These are phyloP conservation scores for Alloplasta piceator DNA, from an alignment of 2,888 invertebrate genomes.

Conservation along the genomic window DNA sequence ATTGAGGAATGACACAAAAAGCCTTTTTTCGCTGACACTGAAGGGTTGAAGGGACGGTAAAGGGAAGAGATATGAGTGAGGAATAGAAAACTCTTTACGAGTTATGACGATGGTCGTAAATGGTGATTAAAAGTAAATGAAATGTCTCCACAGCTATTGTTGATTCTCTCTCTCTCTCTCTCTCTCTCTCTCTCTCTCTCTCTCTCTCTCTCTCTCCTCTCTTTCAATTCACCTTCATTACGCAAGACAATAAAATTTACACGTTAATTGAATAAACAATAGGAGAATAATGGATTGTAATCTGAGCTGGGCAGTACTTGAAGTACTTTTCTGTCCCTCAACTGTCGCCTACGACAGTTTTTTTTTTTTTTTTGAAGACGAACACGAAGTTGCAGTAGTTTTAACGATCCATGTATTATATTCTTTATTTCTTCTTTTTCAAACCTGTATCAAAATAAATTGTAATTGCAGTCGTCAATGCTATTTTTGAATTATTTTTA, in stretches of 20 bases:
- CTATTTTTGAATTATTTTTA: no score
- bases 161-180: not conserved
- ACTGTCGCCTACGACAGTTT: no score
- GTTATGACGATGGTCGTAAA: not conserved
- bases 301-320: no score
- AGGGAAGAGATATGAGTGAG: conserved; percentile 5
- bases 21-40: not conserved
- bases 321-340: no score
- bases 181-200: not conserved
- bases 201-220: not conserved
- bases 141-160: conserved; percentile 22
- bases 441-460: no score
- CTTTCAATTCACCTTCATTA: no score
- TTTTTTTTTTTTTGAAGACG: no score
- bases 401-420: no score
- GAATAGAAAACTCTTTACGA: not conserved
- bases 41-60: not conserved
- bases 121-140: conserved; percentile 40
- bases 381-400: no score
- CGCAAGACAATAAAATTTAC: not conserved
- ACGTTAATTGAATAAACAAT: conserved; percentile 5
- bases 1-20: not conserved
- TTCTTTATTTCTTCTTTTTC: no score
- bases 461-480: no score
- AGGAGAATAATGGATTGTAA: not conserved